Evolutionary conservation across 2,888 invertebrate species (phyloP).

Genomic region (Drosophila basisetae): DNA sequence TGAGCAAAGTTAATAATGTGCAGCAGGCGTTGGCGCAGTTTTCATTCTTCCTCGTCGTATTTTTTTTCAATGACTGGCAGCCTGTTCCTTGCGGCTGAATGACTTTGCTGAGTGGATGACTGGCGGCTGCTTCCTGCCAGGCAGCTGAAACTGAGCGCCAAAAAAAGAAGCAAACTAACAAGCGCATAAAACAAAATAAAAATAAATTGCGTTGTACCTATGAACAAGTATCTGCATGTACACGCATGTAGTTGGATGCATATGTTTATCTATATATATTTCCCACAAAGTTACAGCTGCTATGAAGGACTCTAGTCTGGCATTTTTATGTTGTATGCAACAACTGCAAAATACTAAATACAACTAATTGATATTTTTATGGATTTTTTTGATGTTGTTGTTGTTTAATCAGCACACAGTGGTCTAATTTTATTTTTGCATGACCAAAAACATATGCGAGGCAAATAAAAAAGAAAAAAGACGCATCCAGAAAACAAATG

Average conservation of each 20-base stretch:
- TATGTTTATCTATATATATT: background rate
- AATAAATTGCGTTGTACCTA: constrained; percentile 37
- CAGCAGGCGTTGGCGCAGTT: constrained; percentile 60
- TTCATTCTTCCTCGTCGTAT: constrained; percentile 17
- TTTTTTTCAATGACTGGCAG: constrained; percentile 55
- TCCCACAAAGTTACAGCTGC: constrained; percentile 33
- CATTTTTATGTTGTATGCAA: constrained; percentile 14
- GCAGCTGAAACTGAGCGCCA: constrained; percentile 58
- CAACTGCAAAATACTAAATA: constrained; percentile 4
- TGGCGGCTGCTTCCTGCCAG: constrained; percentile 52
- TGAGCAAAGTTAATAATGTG: constrained; percentile 69
- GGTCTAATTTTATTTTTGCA: constrained; percentile 25
- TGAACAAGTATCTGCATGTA: constrained; percentile 11
- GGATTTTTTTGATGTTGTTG: constrained; percentile 27
- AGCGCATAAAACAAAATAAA: constrained; percentile 28
- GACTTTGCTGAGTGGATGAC: constrained; percentile 58
- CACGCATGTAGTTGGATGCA: background rate
- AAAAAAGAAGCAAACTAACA: constrained; percentile 25
- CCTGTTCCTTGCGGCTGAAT: constrained; percentile 56
- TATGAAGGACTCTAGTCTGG: constrained; percentile 37
- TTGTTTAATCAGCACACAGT: constrained; percentile 42
- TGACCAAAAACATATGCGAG: constrained; percentile 12
- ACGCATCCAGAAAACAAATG: constrained; percentile 6
- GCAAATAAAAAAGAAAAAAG: background rate
- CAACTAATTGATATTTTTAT: constrained; percentile 31